Evolutionary conservation across 2,797 vertebrate genomes (phyloP), one percentile per base, ranked within the genome.

Genomic region (Danio jaintianensis): DNA sequence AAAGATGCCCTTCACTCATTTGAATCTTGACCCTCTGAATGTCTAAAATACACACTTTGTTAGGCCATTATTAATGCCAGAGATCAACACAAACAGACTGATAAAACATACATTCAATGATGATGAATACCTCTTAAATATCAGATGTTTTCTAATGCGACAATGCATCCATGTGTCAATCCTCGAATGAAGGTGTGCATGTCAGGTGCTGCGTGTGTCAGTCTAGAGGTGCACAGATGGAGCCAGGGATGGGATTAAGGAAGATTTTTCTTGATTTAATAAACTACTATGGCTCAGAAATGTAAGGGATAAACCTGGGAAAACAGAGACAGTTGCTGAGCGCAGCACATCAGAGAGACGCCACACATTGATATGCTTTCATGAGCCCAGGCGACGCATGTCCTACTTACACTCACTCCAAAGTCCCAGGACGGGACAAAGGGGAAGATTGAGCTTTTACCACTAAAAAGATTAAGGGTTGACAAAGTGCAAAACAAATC

Each of bases 261-360:
- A 90, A 91, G 93, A 92, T 93, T 93, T 92, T 88, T 88, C 88
- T 90, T 89, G 88, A 89, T 92, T 93, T 94, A 92, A 92, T 93
- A 93, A 94, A 93, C 88, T 90, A 90, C 88, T 84, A 86, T 55
- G 92, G 87, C 89, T 92, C 86, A 90, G 87, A 90, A 89, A 72
- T 83, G 64, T 62, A 87, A 84, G 89, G 52, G 91, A 93, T 92
- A 92, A 94, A 93, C 92, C 91, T 89, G 84, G 75, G 86, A 89
- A 87, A 88, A 87, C 87, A 90, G 89, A 90, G 85, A 66, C 86
- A 82, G 71, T 55, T 78, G 13, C 55, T 79, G 89, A 82, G 86
- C 87, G 81, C 71, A 82, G 88, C 73, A 79, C 80, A 68, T 75
- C 64, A 62, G 77, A 50, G 55, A 79, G 69, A 7, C 13, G 38